Conservation (phyloP, 2,797 vertebrate genomes). For the Acanthurus lineatus region DNA sequence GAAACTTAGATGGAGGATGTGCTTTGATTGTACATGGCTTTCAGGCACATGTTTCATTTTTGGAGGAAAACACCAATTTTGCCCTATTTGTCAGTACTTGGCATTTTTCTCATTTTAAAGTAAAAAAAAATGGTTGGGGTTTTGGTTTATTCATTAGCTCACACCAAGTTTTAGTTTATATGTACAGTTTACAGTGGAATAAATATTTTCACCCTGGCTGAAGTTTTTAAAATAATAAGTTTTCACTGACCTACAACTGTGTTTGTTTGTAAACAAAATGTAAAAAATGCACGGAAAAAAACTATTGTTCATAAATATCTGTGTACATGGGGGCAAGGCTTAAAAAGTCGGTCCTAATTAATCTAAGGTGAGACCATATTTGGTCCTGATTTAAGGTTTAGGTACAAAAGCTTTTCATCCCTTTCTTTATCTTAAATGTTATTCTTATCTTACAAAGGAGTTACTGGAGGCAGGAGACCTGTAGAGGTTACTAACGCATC, state of each 20-base stretch:
- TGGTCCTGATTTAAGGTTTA: not conserved
- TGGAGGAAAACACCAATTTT: not conserved
- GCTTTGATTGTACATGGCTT: not conserved
- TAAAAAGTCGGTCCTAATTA: not conserved
- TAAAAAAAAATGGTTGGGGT: not conserved
- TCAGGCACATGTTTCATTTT: not conserved
- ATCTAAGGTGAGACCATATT: not conserved
- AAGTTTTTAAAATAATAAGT: too few relatives aligned
- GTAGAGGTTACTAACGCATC: not conserved
- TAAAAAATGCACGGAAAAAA: too few relatives aligned
- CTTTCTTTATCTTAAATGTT: not conserved
- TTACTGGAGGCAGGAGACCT: not conserved
- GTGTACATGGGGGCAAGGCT: too few relatives aligned
- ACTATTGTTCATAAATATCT: too few relatives aligned
- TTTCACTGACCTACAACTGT: too few relatives aligned
- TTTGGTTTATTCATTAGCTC: not conserved
- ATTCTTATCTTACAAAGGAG: not conserved
- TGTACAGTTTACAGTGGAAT: too few relatives aligned
- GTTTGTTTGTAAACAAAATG: too few relatives aligned
- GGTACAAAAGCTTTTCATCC: not conserved
- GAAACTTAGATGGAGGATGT: not conserved
- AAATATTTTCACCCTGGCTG: too few relatives aligned
- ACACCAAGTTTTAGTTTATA: not conserved
- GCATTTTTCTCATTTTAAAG: not conserved
- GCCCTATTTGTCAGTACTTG: not conserved